Conservation (phyloP, 2,888 invertebrate genomes). For the Lycocerus yunnanus region DNA sequence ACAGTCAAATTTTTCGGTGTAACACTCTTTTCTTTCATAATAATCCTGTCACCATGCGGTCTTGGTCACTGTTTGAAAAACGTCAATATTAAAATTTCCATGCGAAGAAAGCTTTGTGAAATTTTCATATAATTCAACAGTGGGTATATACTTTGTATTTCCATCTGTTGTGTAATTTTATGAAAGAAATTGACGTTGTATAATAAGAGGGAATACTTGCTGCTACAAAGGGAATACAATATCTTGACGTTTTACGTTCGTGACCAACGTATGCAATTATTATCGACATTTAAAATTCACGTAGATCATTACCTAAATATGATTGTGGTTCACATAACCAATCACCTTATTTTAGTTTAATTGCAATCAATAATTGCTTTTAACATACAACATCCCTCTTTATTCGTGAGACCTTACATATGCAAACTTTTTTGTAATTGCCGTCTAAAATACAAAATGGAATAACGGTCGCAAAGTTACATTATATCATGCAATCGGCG, state of each 20-base stretch:
- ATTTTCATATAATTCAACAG: neutral
- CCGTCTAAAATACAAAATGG: neutral
- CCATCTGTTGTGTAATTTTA: neutral
- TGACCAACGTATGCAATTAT: slow-evolving; percentile 5
- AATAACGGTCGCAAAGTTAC: neutral
- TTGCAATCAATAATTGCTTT: slow-evolving; percentile 8
- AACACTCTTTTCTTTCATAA: no score
- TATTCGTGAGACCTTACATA: slow-evolving; percentile 14
- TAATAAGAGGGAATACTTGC: neutral
- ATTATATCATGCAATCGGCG: neutral
- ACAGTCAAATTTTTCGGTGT: no score
- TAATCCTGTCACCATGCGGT: no score
- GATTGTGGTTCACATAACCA: slow-evolving; percentile 13
- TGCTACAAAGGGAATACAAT: slow-evolving; percentile 5
- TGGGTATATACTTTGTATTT: neutral
- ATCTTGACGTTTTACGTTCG: slow-evolving; percentile 6
- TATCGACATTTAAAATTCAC: slow-evolving; percentile 23
- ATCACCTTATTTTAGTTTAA: slow-evolving; percentile 10
- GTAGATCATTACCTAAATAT: slow-evolving; percentile 9
- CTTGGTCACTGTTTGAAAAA: no score
- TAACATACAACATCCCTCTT: slow-evolving; percentile 2
- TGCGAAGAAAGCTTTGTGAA: no score
- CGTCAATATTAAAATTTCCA: no score
- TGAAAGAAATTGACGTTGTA: neutral
- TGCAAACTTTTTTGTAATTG: slow-evolving; percentile 4